Evolutionary conservation across 2,797 vertebrate genomes (phyloP).

Genomic region (Arvicola amphibius): DNA sequence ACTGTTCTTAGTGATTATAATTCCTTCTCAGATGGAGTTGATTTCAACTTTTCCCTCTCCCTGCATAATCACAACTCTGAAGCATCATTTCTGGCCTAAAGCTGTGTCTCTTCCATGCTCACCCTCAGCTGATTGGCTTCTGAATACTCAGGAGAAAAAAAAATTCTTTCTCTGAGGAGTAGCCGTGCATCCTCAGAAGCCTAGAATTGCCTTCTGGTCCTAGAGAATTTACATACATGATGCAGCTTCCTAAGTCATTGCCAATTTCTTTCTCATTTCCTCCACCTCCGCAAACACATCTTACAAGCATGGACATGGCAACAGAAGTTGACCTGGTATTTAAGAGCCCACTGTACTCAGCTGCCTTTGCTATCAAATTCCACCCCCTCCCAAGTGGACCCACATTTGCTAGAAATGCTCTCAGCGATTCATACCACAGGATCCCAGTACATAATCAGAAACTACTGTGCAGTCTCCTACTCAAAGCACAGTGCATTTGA

Average conservation of each 20-base stretch:
- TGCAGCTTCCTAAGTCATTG: background rate
- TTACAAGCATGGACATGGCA: background rate
- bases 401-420: background rate
- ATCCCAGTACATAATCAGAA: background rate
- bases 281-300: fast-evolving
- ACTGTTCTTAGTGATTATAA: constrained; percentile 67
- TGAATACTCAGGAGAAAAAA: background rate
- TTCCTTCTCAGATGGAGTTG: constrained; percentile 75
- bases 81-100: constrained; percentile 60
- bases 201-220: background rate
- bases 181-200: background rate
- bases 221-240: background rate
- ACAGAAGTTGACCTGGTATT: background rate
- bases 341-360: background rate
- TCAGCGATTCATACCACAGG: background rate
- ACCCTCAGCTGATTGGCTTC: constrained; percentile 35
- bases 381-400: background rate
- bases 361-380: background rate
- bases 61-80: constrained; percentile 62
- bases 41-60: constrained; percentile 70
- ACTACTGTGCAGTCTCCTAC: background rate
- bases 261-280: background rate
- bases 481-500: background rate
- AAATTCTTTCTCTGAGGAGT: background rate
- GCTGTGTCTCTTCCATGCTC: background rate